Evolutionary conservation across 2,888 invertebrate species (phyloP).

Genomic region (Rhingia rostrata): DNA sequence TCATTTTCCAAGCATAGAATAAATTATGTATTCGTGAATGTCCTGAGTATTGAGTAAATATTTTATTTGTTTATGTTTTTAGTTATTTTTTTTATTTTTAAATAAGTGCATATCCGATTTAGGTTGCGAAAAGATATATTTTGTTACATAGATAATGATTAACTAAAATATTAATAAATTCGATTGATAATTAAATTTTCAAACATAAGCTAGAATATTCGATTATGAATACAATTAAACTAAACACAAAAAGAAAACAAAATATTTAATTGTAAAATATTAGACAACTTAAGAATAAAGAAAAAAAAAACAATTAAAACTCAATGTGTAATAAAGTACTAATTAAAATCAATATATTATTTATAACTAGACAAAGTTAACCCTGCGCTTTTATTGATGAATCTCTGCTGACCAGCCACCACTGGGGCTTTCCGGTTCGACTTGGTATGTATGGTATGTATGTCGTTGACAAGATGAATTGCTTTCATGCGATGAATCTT

Average conservation of each 20-base stretch:
- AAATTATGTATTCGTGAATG: constrained; percentile 35
- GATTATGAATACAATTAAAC: constrained; percentile 59
- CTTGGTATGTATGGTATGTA: no score
- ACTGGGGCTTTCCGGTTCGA: no score
- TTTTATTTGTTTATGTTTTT: constrained; percentile 28
- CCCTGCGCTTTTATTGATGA: not conserved
- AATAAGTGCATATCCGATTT: constrained; percentile 58
- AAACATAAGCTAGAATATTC: constrained; percentile 57
- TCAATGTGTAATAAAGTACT: constrained; percentile 68
- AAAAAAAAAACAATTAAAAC: constrained; percentile 5
- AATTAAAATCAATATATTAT: constrained; percentile 69
- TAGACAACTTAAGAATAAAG: constrained; percentile 60
- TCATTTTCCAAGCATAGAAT: constrained; percentile 56
- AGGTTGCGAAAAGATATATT: constrained; percentile 65
- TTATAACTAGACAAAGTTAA: constrained; percentile 64
- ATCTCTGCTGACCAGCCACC: no score
- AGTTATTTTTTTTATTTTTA: constrained; percentile 39
- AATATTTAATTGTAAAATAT: constrained; percentile 67
- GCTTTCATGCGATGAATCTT: no score
- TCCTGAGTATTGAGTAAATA: constrained; percentile 53
- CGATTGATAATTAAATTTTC: constrained; percentile 49
- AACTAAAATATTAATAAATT: constrained; percentile 30
- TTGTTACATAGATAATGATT: constrained; percentile 63
- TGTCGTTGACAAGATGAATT: no score
- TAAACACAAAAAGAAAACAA: constrained; percentile 17